phyloP scores from a whole-genome alignment of 2,797 vertebrate genomes.

The Molossus molossus region DNA sequence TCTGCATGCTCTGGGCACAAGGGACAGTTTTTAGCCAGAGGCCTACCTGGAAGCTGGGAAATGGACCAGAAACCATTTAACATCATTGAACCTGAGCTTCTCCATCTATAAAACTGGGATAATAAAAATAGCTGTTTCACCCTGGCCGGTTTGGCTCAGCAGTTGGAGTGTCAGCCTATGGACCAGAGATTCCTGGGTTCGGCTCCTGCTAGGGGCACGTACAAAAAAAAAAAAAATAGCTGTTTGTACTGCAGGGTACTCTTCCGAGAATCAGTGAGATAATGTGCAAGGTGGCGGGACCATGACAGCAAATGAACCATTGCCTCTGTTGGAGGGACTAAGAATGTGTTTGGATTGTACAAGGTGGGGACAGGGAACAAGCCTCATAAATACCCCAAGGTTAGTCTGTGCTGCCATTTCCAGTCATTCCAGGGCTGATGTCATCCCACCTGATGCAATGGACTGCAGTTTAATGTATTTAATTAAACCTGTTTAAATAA shows the following conservation, averaged over 20 bases:
- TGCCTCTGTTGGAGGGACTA: slow-evolving; percentile 20
- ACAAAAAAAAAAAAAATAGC: slow-evolving; percentile 62
- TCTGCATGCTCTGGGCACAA: neutral
- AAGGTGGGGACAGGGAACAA: neutral
- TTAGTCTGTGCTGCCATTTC: slow-evolving; percentile 54
- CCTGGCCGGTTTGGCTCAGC: too few species aligned
- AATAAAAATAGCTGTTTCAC: slow-evolving; percentile 71
- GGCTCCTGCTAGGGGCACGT: too few species aligned
- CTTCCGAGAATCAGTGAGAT: slow-evolving; percentile 64
- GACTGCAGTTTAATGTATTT: slow-evolving; percentile 60
- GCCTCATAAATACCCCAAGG: slow-evolving; percentile 63
- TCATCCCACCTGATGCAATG: slow-evolving; percentile 67
- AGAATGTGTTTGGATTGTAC: slow-evolving; percentile 41
- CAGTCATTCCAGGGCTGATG: slow-evolving; percentile 60
- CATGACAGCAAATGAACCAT: slow-evolving; percentile 42
- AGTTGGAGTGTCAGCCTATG: too few species aligned
- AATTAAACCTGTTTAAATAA: slow-evolving; percentile 66
- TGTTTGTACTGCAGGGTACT: slow-evolving; percentile 61
- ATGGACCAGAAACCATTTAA: slow-evolving; percentile 61
- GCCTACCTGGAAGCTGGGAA: slow-evolving; percentile 61
- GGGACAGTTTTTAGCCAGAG: neutral
- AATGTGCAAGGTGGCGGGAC: slow-evolving; percentile 11
- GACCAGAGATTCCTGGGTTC: too few species aligned
- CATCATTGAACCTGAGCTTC: neutral
- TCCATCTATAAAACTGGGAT: slow-evolving; percentile 56